Percentiles rank a stretch among this genome's conserved stretches.
These are phyloP conservation scores for Phaedon cochleariae DNA, from an alignment of 2,888 invertebrate species.

Conservation along the genomic window DNA sequence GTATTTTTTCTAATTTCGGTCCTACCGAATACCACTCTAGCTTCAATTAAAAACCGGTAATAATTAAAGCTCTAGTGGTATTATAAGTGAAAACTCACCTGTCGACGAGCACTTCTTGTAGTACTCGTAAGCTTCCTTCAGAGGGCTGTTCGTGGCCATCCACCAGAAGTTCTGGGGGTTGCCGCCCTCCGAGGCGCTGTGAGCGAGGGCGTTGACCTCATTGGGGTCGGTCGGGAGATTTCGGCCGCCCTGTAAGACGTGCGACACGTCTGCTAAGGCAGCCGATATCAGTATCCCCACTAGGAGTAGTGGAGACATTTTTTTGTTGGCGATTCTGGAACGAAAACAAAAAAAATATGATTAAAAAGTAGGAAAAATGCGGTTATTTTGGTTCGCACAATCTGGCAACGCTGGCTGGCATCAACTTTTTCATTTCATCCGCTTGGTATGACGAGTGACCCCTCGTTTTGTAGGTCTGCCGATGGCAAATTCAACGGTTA, in stretches of 20 bases:
- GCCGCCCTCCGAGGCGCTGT: conserved; percentile 37
- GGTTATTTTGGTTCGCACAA: background rate
- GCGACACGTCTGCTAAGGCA: conserved; percentile 50
- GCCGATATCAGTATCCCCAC: conserved; percentile 54
- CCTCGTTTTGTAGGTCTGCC: no score
- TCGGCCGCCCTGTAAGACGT: conserved; percentile 49
- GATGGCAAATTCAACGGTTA: no score
- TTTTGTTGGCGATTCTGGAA: conserved; percentile 30
- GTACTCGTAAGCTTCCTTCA: conserved; percentile 63
- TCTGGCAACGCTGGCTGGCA: background rate
- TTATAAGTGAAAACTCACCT: conserved; percentile 49
- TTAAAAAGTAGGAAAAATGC: no score
- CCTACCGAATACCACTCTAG: no score
- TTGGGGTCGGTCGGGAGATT: conserved; percentile 45
- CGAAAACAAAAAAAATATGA: conserved; percentile 20
- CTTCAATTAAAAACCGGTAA: no score
- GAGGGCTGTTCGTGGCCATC: conserved; percentile 68
- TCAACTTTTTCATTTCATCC: background rate
- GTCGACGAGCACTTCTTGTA: conserved; percentile 56
- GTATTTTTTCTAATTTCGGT: no score
- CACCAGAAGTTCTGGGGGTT: conserved; percentile 69
- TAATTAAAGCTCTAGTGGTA: no score
- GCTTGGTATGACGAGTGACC: no score
- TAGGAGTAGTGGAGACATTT: conserved; percentile 56
- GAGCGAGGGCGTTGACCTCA: conserved; percentile 45